Conservation (phyloP, 2,113 vertebrate genomes). For the human (Homo sapiens) region GRCh38 chr3:85772001-85772500, state of each 20-base stretch:
- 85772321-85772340: not conserved
- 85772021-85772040: not conserved
- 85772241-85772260: not conserved
- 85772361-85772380: not conserved
- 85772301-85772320: not conserved
- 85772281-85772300: not conserved
- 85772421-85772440: not conserved
- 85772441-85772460: not conserved
- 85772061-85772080: conserved; percentile 24
- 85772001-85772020: not conserved
- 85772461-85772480: not conserved
- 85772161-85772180: not conserved
- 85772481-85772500: not conserved
- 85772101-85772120: conserved; percentile 4
- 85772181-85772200: conserved; percentile 30
- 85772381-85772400: not conserved
- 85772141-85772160: conserved; percentile 48
- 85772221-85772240: not conserved
- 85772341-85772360: not conserved
- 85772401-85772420: not conserved
- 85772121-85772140: not conserved
- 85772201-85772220: not conserved
- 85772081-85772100: conserved; percentile 49
- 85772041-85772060: conserved; percentile 56
- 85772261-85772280: not conserved